Base-by-base conservation (phyloP, 2,888 invertebrate genomes). In the Esperia sulphurella region DNA sequence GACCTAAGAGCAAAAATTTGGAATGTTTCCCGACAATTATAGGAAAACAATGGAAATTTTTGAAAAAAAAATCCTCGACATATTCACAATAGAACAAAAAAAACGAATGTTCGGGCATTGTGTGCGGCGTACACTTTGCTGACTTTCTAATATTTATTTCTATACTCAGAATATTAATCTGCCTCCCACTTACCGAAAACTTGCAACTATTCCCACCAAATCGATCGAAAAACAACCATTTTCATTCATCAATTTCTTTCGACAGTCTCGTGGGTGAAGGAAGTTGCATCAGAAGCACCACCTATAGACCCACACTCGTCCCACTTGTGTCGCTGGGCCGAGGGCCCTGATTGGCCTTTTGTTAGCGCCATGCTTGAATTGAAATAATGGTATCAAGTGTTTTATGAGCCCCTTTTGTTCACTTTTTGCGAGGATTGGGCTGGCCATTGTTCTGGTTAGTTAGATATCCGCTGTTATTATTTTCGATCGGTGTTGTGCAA, bases 221-320 rank as follows among this genome's bases (percentile, higher is more conserved):
- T 4, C 14, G 14, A 50, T 52, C 35, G 10, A 35, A n/a, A 35
- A 35, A 35, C 9, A n/a, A n/a, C 35, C 54, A 21, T 21, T 65
- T 61, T 59, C 58, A 60, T 62, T 55, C 60, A 62, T 58, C 63
- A 65, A 66, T 60, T 65, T 68, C 68, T 69, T 75, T 72, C 58
- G 62, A 64, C 59, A 65, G 55, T 40, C 46, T 79, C 81, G 76
- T 78, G 80, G 68, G 78, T 70, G 55, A 62, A 79, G 83, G 83
- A 83, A 74, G 79, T 84, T 83, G 83, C 84, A 76, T 75, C 81
- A 84, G 65, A 66, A 69, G 63, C 71, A 71, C 69, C 75, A 74
- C 21, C 21, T 21, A 3, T n/a, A 35, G 55, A 66, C 79, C 80
- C 75, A 81, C 81, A 74, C 68, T 57, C 65, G 71, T 65, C 65